Base-by-base conservation (phyloP, 2,113 vertebrate species). In the Megaceryle maxima region DNA sequence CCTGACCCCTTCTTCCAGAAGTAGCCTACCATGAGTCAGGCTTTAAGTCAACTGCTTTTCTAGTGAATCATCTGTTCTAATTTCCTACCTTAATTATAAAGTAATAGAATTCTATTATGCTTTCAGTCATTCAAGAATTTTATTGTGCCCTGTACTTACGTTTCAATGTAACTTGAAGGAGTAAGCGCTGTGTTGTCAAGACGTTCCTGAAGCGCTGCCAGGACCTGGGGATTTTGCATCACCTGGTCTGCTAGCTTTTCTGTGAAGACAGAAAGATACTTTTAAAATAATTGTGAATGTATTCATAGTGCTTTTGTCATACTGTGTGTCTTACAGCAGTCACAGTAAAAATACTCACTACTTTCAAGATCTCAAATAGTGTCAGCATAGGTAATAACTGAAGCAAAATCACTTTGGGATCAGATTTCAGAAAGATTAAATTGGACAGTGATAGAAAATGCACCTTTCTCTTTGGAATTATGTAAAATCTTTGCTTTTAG, bases 151-250 rank as follows among this genome's bases (percentile, higher is more conserved):
- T 28, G 17, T 29, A 98, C 98, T 98, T 77, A 98, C 98, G 98
- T 98, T 96, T 98, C 98, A 59, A 98, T 98, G 88, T 98, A 98
- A 94, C 98, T 98, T 20, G 98, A 98, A 78, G 98, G 98, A 53
- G 98, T 98, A 66, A 98, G 96, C 6, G 97, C 73, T 33, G 98
- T 94, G 31, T 59, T 98, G 90, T 98, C 98, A 37, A 98, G 98
- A 46, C 98, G 97, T 33, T 98, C 98, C 92, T 98, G 98, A 17
- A 98, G 94, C 73, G 98, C 98, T 70, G 98, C 98, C 92, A 98
- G 70, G 15, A 98, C 98, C n/a, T 98, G 98, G 3, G 98, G 98
- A 62, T 98, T 98, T 95, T 98, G 98, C 98, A 98, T 98, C 92
- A 98, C 98, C 91, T 98, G 98, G 46, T 98, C 98, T 84, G 98